phyloP scores from a whole-genome alignment of 1,140 invertebrate genomes.

The Drosophila grimshawi region DNA sequence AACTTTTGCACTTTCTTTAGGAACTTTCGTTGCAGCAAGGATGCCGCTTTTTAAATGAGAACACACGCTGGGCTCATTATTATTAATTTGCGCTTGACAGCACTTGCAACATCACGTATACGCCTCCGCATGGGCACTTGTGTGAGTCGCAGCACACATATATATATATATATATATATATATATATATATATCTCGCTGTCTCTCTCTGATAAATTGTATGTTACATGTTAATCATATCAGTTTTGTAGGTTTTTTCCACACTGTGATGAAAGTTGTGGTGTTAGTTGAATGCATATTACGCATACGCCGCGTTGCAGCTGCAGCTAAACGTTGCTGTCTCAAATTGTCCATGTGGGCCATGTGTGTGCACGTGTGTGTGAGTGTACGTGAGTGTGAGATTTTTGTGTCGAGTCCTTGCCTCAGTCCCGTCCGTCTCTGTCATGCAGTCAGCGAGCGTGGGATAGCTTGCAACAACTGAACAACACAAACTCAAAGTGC shows the following conservation, averaged over 20 bases:
- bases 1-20: constrained; percentile 49
- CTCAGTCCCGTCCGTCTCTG: constrained; percentile 69
- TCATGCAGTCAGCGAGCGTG: constrained; percentile 69
- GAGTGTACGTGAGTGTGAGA: constrained; percentile 8
- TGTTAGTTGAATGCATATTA: constrained; percentile 25
- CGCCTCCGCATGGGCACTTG: constrained; percentile 14
- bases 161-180: too few relatives aligned
- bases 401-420: constrained; percentile 33
- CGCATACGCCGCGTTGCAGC: constrained; percentile 40
- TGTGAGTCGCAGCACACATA: constrained; percentile 17
- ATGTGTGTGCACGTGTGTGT: constrained; percentile 13
- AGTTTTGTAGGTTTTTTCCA: not conserved
- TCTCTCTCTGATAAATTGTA: not conserved
- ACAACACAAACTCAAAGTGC: constrained; percentile 76
- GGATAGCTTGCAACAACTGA: constrained; percentile 81
- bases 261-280: constrained; percentile 4
- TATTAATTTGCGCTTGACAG: not conserved
- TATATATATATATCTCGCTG: too few relatives aligned
- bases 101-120: constrained; percentile 44
- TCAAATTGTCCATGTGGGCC: constrained; percentile 21
- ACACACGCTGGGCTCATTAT: not conserved
- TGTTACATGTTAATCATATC: constrained; percentile 11
- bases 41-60: constrained; percentile 11
- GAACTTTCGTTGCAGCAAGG: constrained; percentile 54
- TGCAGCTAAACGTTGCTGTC: constrained; percentile 18